phyloP scores from a whole-genome alignment of 2,888 invertebrate genomes.

The Choristoneura rosaceana region DNA sequence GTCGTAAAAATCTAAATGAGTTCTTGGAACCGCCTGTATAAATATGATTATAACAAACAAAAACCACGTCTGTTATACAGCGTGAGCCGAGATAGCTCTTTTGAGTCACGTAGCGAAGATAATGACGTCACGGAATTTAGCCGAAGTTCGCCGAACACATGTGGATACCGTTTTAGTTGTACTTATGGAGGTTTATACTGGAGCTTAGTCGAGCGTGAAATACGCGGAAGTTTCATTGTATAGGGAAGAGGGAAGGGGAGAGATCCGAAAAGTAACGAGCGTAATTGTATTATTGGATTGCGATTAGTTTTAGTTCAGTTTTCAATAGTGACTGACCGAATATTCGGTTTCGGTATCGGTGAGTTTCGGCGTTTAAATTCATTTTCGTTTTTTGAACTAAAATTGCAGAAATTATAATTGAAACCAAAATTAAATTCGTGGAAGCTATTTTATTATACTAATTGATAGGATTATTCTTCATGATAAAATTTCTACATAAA shows the following conservation, averaged over 20 bases:
- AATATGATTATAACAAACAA: constrained; percentile 38
- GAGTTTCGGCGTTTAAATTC: no score
- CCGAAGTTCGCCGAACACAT: constrained; percentile 27
- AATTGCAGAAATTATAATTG: no score
- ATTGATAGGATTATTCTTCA: no score
- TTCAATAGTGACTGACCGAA: no score
- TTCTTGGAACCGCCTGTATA: constrained; percentile 19
- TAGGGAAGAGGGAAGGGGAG: background rate
- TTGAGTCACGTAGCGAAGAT: constrained; percentile 59
- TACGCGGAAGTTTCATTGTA: background rate
- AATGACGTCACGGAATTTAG: constrained; percentile 60
- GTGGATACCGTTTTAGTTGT: constrained; percentile 11
- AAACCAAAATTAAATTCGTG: no score
- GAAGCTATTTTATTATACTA: no score
- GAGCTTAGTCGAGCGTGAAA: background rate
- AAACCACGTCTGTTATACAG: constrained; percentile 47
- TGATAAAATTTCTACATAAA: no score
- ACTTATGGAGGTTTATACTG: background rate
- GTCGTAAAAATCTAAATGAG: constrained; percentile 24
- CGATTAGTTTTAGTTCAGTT: no score
- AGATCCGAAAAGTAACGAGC: background rate
- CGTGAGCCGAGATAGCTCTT: constrained; percentile 52
- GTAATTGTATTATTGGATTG: background rate
- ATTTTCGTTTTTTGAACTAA: no score
- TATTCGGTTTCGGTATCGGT: no score